Evolutionary conservation across 2,888 invertebrate species (phyloP).

Genomic region (Trachelus stipa): DNA sequence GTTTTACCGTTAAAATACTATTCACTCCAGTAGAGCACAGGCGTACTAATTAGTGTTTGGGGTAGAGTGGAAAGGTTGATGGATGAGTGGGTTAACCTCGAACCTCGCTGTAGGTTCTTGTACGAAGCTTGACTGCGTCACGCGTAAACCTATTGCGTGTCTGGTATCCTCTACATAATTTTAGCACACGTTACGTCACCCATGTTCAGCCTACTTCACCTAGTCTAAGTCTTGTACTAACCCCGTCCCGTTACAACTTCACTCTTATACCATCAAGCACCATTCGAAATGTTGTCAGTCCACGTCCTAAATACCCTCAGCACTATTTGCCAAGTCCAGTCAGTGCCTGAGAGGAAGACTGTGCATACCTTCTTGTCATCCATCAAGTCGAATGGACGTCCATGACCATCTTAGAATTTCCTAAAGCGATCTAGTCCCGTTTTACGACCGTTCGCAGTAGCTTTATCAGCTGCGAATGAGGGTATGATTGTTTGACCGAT

Average conservation of each 20-base stretch:
- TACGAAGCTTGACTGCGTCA: background rate
- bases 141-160: background rate
- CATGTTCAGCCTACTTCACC: background rate
- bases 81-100: slow-evolving; percentile 4
- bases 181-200: background rate
- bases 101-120: background rate
- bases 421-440: background rate
- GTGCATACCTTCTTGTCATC: background rate
- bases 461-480: background rate
- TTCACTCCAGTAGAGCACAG: background rate
- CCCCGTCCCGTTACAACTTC: background rate
- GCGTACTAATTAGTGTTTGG: background rate
- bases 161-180: background rate
- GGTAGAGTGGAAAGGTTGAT: background rate
- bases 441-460: background rate
- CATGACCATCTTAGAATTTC: background rate
- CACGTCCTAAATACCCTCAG: background rate
- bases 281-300: background rate
- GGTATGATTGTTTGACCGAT: background rate
- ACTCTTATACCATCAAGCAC: background rate
- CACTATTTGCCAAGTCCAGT: background rate
- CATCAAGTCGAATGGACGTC: slow-evolving; percentile 1
- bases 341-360: background rate
- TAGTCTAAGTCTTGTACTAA: background rate
- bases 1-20: background rate